phyloP scores from a whole-genome alignment of 2,888 invertebrate species.

The Conomelus anceps region DNA sequence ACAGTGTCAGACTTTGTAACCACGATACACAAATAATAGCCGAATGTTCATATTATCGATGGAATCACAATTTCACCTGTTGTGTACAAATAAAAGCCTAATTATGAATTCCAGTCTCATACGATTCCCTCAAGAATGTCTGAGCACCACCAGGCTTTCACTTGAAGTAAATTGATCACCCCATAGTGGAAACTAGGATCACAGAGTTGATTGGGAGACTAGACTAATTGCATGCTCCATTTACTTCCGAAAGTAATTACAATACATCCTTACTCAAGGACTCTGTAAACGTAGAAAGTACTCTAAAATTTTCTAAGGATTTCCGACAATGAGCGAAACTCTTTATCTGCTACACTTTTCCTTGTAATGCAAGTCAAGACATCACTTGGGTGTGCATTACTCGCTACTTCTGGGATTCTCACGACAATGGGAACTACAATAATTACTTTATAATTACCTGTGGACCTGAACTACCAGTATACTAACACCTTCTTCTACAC shows the following conservation, averaged over 20 bases:
- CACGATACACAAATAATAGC: no score
- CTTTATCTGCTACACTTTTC: neutral
- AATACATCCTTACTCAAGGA: neutral
- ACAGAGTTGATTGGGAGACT: neutral
- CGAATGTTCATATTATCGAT: no score
- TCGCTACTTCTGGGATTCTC: no score
- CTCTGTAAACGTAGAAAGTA: neutral
- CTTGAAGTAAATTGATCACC: neutral
- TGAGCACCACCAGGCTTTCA: neutral
- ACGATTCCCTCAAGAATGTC: neutral
- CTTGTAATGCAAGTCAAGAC: no score
- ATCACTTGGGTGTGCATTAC: neutral
- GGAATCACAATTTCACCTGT: no score
- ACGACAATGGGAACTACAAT: neutral
- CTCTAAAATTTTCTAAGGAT: neutral
- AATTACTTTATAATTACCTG: neutral
- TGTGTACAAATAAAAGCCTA: no score
- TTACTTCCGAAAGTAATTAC: neutral
- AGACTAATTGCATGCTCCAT: neutral
- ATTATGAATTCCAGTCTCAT: neutral
- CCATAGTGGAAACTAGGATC: neutral
- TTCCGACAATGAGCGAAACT: neutral
- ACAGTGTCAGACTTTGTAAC: no score
- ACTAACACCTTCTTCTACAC: neutral
- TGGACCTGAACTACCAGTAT: neutral